Evolutionary conservation across 2,888 invertebrate species (phyloP).

Genomic region (Oasisia sp.): DNA sequence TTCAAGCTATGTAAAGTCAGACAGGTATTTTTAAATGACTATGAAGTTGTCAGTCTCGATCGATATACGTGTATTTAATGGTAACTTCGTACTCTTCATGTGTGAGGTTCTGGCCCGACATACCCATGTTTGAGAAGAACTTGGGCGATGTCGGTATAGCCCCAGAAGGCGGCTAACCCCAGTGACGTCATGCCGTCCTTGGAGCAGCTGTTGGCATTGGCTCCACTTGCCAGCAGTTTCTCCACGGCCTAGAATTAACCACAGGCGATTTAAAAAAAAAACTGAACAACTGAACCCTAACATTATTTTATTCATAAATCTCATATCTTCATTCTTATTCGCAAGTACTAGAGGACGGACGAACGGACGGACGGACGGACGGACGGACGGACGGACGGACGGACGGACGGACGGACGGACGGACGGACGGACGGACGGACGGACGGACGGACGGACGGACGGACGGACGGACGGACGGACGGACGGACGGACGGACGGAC

Average conservation of each 20-base stretch:
- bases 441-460: neutral
- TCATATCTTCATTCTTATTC: neutral
- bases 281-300: no score
- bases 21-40: no score
- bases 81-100: neutral
- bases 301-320: neutral
- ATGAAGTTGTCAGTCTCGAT: no score
- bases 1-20: no score
- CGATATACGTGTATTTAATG: no score
- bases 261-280: neutral
- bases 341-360: neutral
- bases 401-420: neutral
- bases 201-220: slow-evolving; percentile 52
- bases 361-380: neutral
- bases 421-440: neutral
- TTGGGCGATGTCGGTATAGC: slow-evolving; percentile 58
- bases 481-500: no score
- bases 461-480: no score
- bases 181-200: slow-evolving; percentile 62
- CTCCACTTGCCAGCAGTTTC: slow-evolving; percentile 47
- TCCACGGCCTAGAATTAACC: slow-evolving; percentile 48
- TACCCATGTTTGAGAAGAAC: slow-evolving; percentile 54
- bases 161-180: slow-evolving; percentile 62
- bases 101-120: slow-evolving; percentile 18
- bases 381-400: neutral